Conservation (phyloP, 2,113 vertebrate species). For the Sitta europaea region DNA sequence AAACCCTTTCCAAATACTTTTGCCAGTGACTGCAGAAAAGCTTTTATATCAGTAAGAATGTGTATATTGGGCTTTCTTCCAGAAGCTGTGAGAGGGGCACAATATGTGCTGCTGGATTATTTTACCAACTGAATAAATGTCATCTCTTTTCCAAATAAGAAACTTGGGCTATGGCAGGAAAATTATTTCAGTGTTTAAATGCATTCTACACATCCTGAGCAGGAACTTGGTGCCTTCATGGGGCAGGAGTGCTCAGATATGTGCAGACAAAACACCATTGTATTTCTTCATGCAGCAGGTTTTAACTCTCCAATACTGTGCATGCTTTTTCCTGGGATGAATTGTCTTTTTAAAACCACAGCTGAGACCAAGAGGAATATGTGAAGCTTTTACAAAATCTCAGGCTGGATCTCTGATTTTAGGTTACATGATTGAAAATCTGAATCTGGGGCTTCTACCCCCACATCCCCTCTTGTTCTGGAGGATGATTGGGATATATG, state of each 20-base stretch:
- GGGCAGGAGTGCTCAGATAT: not conserved
- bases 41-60: not conserved
- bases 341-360: not conserved
- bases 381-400: not conserved
- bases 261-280: not conserved
- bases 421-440: not conserved
- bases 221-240: not conserved
- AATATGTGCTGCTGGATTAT: not conserved
- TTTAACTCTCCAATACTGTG: not conserved
- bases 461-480: not conserved
- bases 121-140: conserved; percentile 34
- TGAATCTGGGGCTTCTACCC: not conserved
- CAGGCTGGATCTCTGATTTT: not conserved
- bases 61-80: conserved; percentile 1
- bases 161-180: not conserved
- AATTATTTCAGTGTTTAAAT: not conserved
- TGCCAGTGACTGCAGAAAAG: not conserved
- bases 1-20: not conserved
- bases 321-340: not conserved
- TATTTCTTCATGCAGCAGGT: not conserved
- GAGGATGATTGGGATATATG: not conserved
- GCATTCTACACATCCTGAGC: not conserved
- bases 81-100: not conserved
- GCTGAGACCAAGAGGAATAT: not conserved
- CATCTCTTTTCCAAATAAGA: conserved; percentile 8